Conservation (phyloP, 2,888 invertebrate species). For the Parascotia fuliginaria region DNA sequence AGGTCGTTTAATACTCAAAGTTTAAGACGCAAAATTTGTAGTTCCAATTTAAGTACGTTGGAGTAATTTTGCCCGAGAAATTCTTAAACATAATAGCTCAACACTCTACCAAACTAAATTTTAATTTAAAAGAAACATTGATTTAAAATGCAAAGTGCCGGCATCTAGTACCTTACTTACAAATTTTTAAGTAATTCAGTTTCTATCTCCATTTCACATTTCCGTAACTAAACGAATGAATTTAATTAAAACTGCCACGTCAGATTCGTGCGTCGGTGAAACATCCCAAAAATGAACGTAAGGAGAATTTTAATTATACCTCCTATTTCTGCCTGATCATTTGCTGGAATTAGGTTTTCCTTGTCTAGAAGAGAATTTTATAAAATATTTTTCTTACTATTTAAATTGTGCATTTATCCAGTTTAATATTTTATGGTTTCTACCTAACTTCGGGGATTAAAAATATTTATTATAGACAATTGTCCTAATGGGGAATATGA, state of each 20-base stretch:
- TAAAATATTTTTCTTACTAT: neutral
- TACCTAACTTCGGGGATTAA: too few relatives aligned
- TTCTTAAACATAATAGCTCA: too few relatives aligned
- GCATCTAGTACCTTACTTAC: constrained; percentile 9
- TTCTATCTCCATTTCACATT: constrained; percentile 24
- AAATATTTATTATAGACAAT: too few relatives aligned
- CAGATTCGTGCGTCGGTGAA: constrained; percentile 24
- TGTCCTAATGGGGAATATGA: too few relatives aligned
- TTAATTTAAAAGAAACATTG: constrained; percentile 7
- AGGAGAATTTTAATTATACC: constrained; percentile 32
- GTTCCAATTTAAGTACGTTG: constrained; percentile 24
- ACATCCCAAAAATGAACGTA: constrained; percentile 24
- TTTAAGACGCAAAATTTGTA: constrained; percentile 24
- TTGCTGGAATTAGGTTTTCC: constrained; percentile 6
- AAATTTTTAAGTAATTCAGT: constrained; percentile 25
- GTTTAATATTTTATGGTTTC: neutral
- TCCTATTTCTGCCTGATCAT: constrained; percentile 8
- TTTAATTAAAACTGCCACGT: constrained; percentile 40
- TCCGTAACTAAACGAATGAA: constrained; percentile 27
- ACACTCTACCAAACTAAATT: neutral
- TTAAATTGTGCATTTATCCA: neutral
- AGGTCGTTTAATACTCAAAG: constrained; percentile 22
- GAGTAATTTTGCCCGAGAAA: constrained; percentile 19
- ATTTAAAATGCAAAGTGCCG: constrained; percentile 13
- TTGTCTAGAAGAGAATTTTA: neutral